Conservation (phyloP, 2,113 vertebrate species). For the Pomatorhinus ruficollis region DNA sequence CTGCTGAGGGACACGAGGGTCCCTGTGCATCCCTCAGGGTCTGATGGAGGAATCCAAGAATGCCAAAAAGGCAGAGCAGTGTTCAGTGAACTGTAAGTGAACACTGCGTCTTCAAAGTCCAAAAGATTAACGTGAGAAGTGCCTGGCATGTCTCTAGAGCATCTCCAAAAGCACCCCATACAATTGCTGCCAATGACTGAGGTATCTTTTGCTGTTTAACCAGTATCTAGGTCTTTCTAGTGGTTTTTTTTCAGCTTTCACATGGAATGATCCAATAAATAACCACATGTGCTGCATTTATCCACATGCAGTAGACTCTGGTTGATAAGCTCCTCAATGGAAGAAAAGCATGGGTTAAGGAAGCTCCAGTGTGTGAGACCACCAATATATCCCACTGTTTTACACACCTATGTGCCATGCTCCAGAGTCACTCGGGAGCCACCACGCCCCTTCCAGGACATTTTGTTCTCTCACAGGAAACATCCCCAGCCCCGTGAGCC, state of each 20-base stretch:
- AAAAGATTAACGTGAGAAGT: background rate
- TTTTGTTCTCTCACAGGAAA: background rate
- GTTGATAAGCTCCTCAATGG: background rate
- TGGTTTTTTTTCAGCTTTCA: background rate
- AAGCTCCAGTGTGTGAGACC: background rate
- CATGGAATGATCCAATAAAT: background rate
- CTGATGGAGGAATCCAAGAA: background rate
- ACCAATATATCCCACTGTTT: background rate
- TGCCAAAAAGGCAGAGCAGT: background rate
- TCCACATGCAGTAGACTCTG: background rate
- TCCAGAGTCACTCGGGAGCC: background rate
- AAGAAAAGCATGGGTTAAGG: background rate
- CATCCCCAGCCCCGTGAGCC: rapidly evolving
- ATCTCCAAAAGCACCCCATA: background rate
- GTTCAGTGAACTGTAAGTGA: background rate
- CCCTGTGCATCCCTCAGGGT: background rate
- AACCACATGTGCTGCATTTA: background rate
- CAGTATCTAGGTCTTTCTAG: background rate
- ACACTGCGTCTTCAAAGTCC: background rate
- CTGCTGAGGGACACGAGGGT: rapidly evolving
- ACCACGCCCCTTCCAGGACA: rapidly evolving
- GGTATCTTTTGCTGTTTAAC: background rate
- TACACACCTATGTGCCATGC: background rate
- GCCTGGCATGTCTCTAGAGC: background rate
- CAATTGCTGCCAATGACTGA: background rate